phyloP scores from a whole-genome alignment of 2,113 vertebrate species.

The Poecilia latipinna region DNA sequence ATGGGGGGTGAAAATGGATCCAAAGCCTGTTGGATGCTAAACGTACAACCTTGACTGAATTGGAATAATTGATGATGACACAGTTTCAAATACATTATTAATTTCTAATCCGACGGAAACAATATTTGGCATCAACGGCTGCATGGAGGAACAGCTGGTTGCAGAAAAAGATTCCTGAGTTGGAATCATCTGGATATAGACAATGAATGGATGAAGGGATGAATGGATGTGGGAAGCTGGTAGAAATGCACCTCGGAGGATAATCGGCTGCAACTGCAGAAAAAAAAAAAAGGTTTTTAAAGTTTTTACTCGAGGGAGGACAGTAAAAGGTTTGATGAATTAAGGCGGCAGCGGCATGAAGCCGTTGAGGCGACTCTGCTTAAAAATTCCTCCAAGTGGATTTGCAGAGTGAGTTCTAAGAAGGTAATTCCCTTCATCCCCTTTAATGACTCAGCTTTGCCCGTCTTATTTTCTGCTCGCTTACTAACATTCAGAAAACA shows the following conservation, averaged over 20 bases:
- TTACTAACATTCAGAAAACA: constrained; percentile 55
- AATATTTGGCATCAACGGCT: too few species aligned
- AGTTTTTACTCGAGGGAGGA: background rate
- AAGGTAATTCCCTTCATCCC: constrained; percentile 34
- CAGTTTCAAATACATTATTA: too few species aligned
- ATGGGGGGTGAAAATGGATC: too few species aligned
- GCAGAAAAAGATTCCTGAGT: too few species aligned
- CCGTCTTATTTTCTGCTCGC: constrained; percentile 47
- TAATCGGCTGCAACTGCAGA: background rate
- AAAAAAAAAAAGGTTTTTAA: background rate
- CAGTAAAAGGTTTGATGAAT: constrained; percentile 11
- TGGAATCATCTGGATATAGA: too few species aligned
- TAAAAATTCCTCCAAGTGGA: constrained; percentile 16
- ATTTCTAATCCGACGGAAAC: too few species aligned
- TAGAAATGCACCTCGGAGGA: background rate
- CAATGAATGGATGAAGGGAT: too few species aligned
- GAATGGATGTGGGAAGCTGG: background rate
- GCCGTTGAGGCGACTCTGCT: background rate
- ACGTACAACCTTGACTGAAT: too few species aligned
- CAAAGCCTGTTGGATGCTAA: too few species aligned
- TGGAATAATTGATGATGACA: too few species aligned
- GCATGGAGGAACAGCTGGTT: too few species aligned
- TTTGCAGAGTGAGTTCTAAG: constrained; percentile 1
- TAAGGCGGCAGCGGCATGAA: constrained; percentile 12
- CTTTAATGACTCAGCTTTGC: constrained; percentile 53